A percentile compares a stretch with the other conserved stretches of the same genome.
Evolutionary conservation across 2,888 invertebrate genomes (phyloP).

Genomic region (Caenorhabditis plicata): DNA sequence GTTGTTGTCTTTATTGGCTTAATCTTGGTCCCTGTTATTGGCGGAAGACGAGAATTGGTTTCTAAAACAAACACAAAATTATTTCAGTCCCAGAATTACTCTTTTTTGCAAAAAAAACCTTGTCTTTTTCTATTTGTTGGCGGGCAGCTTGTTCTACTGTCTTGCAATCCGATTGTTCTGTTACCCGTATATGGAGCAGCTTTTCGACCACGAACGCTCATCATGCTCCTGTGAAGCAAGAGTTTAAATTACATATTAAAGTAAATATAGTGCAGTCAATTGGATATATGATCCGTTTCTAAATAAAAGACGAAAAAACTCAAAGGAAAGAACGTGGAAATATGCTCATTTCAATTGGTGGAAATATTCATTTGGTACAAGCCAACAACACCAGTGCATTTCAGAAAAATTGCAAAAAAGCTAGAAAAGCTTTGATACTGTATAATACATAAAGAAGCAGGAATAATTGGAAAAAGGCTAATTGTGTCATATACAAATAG

Average conservation of each 20-base stretch:
- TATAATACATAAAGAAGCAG: too few species aligned
- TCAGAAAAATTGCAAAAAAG: too few species aligned
- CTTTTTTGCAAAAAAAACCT: constrained; percentile 14
- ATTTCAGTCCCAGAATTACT: neutral
- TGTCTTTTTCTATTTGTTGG: constrained; percentile 37
- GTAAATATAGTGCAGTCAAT: too few species aligned
- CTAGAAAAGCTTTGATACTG: too few species aligned
- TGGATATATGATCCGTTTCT: too few species aligned
- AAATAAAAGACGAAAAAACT: too few species aligned
- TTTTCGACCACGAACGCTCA: constrained; percentile 40
- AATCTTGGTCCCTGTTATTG: constrained; percentile 20
- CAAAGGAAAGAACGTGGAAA: too few species aligned
- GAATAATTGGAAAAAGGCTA: constrained; percentile 10
- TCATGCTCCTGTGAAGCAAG: constrained; percentile 34
- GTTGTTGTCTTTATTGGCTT: constrained; percentile 11
- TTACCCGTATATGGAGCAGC: constrained; percentile 12
- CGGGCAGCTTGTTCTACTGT: constrained; percentile 38
- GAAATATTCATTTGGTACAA: too few species aligned
- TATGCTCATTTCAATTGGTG: too few species aligned
- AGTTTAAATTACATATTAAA: too few species aligned
- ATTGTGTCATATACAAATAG: too few species aligned
- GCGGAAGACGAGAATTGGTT: constrained; percentile 43
- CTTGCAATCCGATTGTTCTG: constrained; percentile 22
- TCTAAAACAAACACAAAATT: constrained; percentile 22
- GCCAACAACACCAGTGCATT: too few species aligned